A percentile compares a stretch with the other conserved stretches of the same genome.
These are phyloP conservation scores for Drosophila lutescens DNA, from an alignment of 2,888 invertebrate genomes.

Conservation along the genomic window DNA sequence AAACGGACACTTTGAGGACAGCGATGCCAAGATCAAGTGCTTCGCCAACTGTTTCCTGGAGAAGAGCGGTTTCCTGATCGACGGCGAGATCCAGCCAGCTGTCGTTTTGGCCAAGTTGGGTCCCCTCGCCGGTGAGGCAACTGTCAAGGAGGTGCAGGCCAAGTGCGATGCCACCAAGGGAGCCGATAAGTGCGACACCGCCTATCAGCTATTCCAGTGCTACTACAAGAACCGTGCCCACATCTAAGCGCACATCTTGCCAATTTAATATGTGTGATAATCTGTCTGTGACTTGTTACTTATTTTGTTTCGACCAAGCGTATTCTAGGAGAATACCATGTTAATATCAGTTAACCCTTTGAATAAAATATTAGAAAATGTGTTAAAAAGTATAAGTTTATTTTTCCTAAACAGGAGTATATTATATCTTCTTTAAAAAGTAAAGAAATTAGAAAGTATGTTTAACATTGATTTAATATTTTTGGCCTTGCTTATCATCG, in stretches of 20 bases:
- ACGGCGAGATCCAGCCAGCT: constrained; percentile 70
- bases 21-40: constrained; percentile 71
- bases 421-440: too few relatives aligned
- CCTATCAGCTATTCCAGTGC: constrained; percentile 69
- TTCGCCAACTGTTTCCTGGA: constrained; percentile 82
- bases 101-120: constrained; percentile 58
- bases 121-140: constrained; percentile 59
- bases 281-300: constrained; percentile 47
- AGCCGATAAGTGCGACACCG: constrained; percentile 73
- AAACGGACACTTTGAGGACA: constrained; percentile 62
- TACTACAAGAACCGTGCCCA: constrained; percentile 59
- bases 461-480: too few relatives aligned
- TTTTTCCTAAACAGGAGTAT: too few relatives aligned
- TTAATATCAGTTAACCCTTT: neutral
- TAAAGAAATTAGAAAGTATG: too few relatives aligned
- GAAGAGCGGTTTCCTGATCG: constrained; percentile 67
- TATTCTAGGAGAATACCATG: neutral
- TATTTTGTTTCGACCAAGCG: constrained; percentile 1
- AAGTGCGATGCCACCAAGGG: constrained; percentile 67
- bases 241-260: constrained; percentile 26
- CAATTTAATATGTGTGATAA: constrained; percentile 15
- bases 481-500: too few relatives aligned
- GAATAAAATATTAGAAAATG: neutral
- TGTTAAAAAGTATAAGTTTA: too few relatives aligned
- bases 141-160: constrained; percentile 54